phyloP scores from a whole-genome alignment of 2,797 vertebrate genomes.

The Pseudochaenichthys georgianus region DNA sequence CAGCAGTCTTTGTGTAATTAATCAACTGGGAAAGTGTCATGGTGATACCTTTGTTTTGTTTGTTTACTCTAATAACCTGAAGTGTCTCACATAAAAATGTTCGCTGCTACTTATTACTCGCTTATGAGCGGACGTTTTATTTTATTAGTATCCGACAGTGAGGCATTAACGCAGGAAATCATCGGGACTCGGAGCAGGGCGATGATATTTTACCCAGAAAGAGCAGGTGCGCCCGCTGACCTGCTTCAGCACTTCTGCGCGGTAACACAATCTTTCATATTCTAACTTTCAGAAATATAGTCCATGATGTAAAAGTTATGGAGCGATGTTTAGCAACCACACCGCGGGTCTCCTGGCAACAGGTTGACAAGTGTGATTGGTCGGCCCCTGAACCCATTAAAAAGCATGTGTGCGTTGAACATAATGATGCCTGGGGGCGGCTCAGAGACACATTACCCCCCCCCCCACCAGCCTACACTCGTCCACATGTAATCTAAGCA shows the following conservation, averaged over 20 bases:
- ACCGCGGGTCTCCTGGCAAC: conserved; percentile 86
- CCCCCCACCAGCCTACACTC: conserved; percentile 83
- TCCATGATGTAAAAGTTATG: conserved; percentile 95
- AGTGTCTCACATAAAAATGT: too few species aligned
- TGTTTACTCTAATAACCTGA: too few species aligned
- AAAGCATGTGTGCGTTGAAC: conserved; percentile 79
- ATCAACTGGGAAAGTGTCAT: too few species aligned
- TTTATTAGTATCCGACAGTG: too few species aligned
- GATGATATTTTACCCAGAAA: conserved; percentile 85
- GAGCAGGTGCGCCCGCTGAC: conserved; percentile 89
- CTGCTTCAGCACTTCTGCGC: conserved; percentile 89
- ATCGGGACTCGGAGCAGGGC: conserved; percentile 49
- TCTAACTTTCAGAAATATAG: conserved; percentile 96
- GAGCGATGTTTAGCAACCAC: conserved; percentile 89
- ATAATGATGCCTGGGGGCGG: conserved; percentile 89
- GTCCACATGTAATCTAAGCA: conserved; percentile 90
- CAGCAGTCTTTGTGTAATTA: too few species aligned
- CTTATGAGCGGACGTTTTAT: too few species aligned
- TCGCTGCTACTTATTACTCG: too few species aligned
- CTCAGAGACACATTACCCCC: conserved; percentile 82
- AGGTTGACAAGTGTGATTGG: conserved; percentile 88
- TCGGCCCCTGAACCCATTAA: conserved; percentile 86
- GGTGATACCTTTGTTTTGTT: too few species aligned
- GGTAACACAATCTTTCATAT: conserved; percentile 93
- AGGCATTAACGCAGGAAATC: conserved; percentile 47